Evolutionary conservation across 2,797 vertebrate species (phyloP).

Genomic region (Tokudaia muenninki): DNA sequence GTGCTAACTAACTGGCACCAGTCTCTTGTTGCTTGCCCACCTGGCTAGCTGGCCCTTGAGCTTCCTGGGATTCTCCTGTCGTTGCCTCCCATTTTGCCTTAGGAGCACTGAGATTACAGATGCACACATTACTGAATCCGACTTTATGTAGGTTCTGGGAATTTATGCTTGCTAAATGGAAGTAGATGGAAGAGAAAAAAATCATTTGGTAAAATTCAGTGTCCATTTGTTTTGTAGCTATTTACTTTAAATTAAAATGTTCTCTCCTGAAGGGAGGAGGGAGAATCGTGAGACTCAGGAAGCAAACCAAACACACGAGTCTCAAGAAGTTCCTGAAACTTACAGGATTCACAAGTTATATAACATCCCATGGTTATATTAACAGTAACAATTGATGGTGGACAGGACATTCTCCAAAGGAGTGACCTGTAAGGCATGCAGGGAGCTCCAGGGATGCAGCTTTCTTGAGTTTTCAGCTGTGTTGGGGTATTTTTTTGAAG

Average conservation of each 20-base stretch:
- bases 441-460: neutral
- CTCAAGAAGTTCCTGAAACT: neutral
- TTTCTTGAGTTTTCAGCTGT: neutral
- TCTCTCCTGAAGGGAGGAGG: neutral
- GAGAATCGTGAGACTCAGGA: neutral
- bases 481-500: neutral
- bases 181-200: neutral
- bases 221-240: neutral
- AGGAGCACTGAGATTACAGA: neutral
- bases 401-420: neutral
- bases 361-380: neutral
- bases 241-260: neutral
- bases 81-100: neutral
- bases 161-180: neutral
- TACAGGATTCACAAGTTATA: neutral
- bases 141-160: neutral
- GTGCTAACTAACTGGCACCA: neutral
- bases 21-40: neutral
- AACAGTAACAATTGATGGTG: neutral
- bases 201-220: neutral
- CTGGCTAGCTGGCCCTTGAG: neutral
- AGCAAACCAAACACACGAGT: neutral
- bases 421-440: neutral
- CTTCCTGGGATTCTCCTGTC: neutral
- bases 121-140: neutral